These are phyloP conservation scores for Alethe diademata DNA, from an alignment of 2,113 vertebrate genomes.

Conservation along the genomic window DNA sequence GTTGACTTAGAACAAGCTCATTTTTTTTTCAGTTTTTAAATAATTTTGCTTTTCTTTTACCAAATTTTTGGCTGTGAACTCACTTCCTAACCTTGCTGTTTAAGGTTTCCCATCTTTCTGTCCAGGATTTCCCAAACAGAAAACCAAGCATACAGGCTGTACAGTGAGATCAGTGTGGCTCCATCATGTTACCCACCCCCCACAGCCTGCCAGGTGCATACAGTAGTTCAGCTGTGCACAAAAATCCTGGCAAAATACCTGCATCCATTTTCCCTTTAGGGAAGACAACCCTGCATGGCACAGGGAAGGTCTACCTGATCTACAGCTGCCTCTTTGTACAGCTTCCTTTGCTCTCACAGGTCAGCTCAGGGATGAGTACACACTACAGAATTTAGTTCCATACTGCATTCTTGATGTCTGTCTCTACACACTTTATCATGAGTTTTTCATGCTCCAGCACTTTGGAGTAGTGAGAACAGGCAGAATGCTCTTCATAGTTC, in stretches of 20 bases:
- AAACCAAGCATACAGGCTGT: neutral
- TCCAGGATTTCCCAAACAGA: neutral
- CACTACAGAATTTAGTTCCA: neutral
- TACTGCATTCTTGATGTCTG: neutral
- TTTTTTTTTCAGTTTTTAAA: neutral
- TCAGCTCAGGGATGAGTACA: neutral
- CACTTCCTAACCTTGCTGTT: neutral
- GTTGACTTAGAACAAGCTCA: neutral
- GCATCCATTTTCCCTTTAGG: neutral
- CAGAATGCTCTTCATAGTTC: neutral
- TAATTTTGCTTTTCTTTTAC: neutral
- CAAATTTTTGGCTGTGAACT: neutral
- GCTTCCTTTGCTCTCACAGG: neutral
- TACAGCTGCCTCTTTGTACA: neutral
- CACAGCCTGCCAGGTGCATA: fast-evolving
- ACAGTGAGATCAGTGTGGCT: neutral
- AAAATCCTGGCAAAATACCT: neutral
- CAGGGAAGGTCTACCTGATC: fast-evolving
- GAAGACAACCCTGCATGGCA: neutral
- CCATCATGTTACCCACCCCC: too few species aligned
- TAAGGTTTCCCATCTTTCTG: neutral
- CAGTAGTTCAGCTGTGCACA: neutral
- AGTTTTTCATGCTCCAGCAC: neutral
- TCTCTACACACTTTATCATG: neutral
- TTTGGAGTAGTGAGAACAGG: neutral